phyloP scores from a whole-genome alignment of 2,797 vertebrate species.

The Malurus splendens region DNA sequence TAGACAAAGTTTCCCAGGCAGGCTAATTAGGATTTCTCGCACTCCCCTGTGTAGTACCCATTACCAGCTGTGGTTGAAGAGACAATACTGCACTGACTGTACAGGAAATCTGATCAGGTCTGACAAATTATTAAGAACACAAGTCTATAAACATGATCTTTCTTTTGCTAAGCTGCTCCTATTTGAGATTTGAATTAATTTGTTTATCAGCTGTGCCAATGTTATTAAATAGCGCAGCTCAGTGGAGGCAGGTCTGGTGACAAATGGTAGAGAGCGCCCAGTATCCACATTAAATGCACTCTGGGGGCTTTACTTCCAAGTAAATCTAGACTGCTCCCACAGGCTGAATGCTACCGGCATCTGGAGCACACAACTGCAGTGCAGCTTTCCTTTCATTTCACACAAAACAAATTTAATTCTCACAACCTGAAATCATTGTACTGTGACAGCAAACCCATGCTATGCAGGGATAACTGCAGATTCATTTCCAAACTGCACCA shows the following conservation, averaged over 20 bases:
- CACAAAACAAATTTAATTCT: neutral
- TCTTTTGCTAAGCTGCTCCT: neutral
- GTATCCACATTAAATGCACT: neutral
- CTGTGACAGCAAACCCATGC: neutral
- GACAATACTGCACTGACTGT: neutral
- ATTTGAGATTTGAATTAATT: neutral
- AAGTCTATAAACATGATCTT: neutral
- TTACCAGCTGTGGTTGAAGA: neutral
- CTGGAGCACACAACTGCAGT: neutral
- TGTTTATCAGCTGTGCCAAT: neutral
- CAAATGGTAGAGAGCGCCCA: constrained; percentile 15
- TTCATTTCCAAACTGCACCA: neutral
- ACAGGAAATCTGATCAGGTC: neutral
- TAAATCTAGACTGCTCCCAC: neutral
- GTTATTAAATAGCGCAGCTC: neutral
- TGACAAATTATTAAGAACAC: neutral
- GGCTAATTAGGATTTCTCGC: neutral
- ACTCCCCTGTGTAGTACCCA: neutral
- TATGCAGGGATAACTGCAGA: neutral
- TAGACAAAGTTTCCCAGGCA: neutral
- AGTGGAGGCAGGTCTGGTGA: neutral
- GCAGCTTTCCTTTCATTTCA: neutral
- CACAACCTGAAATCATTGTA: neutral
- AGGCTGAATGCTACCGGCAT: neutral
- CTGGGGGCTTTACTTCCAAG: neutral